Percentiles rank a stretch among this genome's conserved stretches.
These are phyloP conservation scores for Melozone crissalis DNA, from an alignment of 2,113 vertebrate species.

Conservation along the genomic window DNA sequence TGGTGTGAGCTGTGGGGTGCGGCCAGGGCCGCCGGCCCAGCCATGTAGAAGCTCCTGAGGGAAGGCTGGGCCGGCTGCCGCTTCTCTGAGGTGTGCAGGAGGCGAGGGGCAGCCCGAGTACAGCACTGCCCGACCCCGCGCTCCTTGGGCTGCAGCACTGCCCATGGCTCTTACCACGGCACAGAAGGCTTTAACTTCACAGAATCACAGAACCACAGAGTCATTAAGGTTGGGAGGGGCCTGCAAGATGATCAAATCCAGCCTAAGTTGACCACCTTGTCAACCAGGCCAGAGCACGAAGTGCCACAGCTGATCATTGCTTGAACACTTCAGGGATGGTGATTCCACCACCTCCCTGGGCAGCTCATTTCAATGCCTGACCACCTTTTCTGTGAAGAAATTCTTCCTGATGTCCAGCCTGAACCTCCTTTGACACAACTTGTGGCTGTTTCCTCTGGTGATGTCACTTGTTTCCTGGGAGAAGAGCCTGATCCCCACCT, in stretches of 20 bases:
- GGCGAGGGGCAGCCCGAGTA: not conserved
- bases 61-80: not conserved
- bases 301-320: not conserved
- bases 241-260: not conserved
- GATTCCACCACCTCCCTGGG: not conserved
- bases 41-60: not conserved
- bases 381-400: not conserved
- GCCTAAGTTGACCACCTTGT: not conserved
- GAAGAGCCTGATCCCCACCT: not conserved
- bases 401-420: not conserved
- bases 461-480: not conserved
- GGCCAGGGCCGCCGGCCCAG: not conserved
- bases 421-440: not conserved
- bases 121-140: accelerated
- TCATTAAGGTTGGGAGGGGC: not conserved
- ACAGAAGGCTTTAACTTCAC: not conserved
- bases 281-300: not conserved
- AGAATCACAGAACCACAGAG: not conserved
- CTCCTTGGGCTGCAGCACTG: not conserved
- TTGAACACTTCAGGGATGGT: not conserved
- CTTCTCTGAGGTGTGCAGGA: not conserved
- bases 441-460: not conserved
- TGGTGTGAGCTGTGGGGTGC: not conserved
- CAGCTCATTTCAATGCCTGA: not conserved
- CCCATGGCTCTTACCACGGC: not conserved